Evolutionary conservation across 2,797 vertebrate species (phyloP).

Genomic region (Parambassis ranga): DNA sequence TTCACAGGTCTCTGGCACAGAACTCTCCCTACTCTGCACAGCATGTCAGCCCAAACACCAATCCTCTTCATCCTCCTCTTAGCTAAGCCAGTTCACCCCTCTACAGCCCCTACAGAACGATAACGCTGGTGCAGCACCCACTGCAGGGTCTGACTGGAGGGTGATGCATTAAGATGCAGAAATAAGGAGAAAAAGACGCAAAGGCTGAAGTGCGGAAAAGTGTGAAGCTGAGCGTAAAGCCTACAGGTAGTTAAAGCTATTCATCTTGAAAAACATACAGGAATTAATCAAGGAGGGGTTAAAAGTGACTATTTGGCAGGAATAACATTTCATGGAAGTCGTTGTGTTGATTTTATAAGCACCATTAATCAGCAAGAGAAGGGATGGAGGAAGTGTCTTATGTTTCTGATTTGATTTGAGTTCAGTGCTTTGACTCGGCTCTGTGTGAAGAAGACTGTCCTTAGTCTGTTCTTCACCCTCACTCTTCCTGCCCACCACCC

Average conservation of each 20-base stretch:
- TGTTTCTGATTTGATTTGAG: neutral
- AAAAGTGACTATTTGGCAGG: slow-evolving; percentile 77
- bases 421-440: neutral
- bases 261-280: slow-evolving; percentile 43
- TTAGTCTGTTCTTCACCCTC: neutral
- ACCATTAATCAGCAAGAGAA: slow-evolving; percentile 13
- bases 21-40: slow-evolving; percentile 76
- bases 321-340: slow-evolving; percentile 56
- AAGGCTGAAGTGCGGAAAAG: slow-evolving; percentile 18
- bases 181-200: slow-evolving; percentile 18
- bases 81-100: slow-evolving; percentile 16
- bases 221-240: slow-evolving; percentile 40
- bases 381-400: neutral
- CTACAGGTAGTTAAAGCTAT: slow-evolving; percentile 65
- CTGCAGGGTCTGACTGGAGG: neutral
- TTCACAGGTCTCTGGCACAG: slow-evolving; percentile 86
- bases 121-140: no score
- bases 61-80: slow-evolving; percentile 24
- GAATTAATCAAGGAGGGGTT: slow-evolving; percentile 42
- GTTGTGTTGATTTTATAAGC: slow-evolving; percentile 27
- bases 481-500: neutral
- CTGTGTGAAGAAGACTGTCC: neutral
- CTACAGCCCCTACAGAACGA: neutral
- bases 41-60: slow-evolving; percentile 38
- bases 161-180: neutral